These are phyloP conservation scores for Taxidea taxus DNA, from an alignment of 2,113 vertebrate species.

Conservation along the genomic window DNA sequence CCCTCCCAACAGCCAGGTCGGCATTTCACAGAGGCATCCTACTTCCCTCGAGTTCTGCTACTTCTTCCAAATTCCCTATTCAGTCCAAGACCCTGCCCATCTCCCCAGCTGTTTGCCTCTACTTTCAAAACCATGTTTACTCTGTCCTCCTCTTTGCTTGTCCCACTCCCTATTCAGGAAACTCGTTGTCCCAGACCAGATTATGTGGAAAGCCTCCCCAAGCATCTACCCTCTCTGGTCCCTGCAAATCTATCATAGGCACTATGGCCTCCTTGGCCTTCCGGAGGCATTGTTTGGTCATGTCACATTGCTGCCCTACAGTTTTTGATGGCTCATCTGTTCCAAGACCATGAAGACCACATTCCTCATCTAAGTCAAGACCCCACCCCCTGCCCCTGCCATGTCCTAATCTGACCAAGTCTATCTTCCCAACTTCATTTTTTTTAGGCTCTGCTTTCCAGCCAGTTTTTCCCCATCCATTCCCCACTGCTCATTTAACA, in stretches of 20 bases:
- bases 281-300: not conserved
- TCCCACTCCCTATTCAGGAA: not conserved
- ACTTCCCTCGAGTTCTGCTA: not conserved
- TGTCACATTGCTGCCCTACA: not conserved
- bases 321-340: not conserved
- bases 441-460: not conserved
- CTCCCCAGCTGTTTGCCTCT: not conserved
- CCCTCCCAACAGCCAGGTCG: not conserved
- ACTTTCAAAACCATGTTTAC: not conserved
- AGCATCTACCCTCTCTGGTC: not conserved
- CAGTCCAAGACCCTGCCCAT: not conserved
- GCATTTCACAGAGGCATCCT: not conserved
- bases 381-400: rapidly evolving
- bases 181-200: not conserved
- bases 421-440: not conserved
- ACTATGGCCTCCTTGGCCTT: not conserved
- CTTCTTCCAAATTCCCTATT: not conserved
- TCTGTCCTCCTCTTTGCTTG: not conserved
- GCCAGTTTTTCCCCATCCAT: not conserved
- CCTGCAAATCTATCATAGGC: not conserved
- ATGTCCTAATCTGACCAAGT: not conserved
- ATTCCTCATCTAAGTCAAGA: not conserved
- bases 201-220: not conserved
- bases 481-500: not conserved
- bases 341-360: not conserved